Conservation (phyloP, 1,140 invertebrate species). For the Drosophila parvula region DNA sequence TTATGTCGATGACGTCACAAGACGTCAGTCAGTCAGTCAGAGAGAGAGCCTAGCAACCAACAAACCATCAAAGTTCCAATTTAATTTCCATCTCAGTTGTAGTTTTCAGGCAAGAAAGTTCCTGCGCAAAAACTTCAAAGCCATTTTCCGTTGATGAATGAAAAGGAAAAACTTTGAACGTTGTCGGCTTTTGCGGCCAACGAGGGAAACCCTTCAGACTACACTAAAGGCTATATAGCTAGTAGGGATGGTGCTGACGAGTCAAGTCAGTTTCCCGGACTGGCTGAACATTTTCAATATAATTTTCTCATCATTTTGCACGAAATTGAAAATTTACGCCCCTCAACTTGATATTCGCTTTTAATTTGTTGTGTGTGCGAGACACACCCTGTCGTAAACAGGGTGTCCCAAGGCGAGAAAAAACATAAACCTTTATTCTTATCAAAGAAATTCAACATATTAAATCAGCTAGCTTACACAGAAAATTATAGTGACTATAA, state of each 20-base stretch:
- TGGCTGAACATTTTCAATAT: slow-evolving; percentile 39
- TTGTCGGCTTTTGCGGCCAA: slow-evolving; percentile 61
- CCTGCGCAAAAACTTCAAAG: slow-evolving; percentile 64
- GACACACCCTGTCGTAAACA: slow-evolving; percentile 44
- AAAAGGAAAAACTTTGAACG: slow-evolving; percentile 48
- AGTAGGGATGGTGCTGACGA: not conserved
- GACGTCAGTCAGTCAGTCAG: too few species aligned
- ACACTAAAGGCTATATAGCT: slow-evolving; percentile 10
- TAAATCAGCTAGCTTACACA: too few species aligned
- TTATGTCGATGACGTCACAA: slow-evolving; percentile 44
- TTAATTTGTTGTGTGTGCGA: slow-evolving; percentile 42
- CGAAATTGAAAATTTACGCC: slow-evolving; percentile 42
- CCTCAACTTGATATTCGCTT: slow-evolving; percentile 35
- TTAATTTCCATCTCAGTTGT: slow-evolving; percentile 65
- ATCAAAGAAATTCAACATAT: not conserved
- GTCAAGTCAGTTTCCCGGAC: too few species aligned
- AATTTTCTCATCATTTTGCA: slow-evolving; percentile 49
- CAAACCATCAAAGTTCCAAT: slow-evolving; percentile 39
- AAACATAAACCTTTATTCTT: slow-evolving; percentile 3
- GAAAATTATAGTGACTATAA: not conserved
- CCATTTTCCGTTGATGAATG: slow-evolving; percentile 56
- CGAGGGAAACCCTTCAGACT: slow-evolving; percentile 57
- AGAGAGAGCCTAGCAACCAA: not conserved
- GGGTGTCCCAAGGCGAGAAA: not conserved
- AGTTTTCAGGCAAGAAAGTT: slow-evolving; percentile 42